Evolutionary conservation across 2,888 invertebrate species (phyloP), one percentile per base, ranked within the genome.

Genomic region (Dione juno): DNA sequence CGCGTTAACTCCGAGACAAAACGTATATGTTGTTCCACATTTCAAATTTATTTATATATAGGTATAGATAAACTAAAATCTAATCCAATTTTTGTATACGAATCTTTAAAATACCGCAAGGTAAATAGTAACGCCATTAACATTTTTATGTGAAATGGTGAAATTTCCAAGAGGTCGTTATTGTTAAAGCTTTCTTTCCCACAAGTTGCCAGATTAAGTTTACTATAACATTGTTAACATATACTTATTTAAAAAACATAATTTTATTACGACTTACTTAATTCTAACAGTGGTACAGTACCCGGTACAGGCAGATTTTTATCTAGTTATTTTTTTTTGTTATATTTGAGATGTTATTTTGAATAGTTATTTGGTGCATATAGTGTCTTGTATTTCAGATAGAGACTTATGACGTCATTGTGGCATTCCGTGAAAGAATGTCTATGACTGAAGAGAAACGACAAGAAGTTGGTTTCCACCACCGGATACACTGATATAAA

Each of bases 131-230:
- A 68, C 52, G 58, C 67, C 45, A 65, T 65, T 70, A 71, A 66
- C 61, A 28, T 67, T 45, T 68, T 69, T 72, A 40, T 66, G 70
- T 66, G 73, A 75, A 74, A 73, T 69, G 72, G 70, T 70, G 58
- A 67, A 45, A 66, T 67, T 67, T 73, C 66, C 41, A 59, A 68
- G 57, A 64, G 61, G 13, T 13, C 3, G 37, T 57, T 52, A 54
- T 64, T 58, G 68, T 58, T 13, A 70, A 41, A 37, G 48, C 66
- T 72, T 76, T 70, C 67, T 45, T 72, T 45, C 61, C 61, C 61
- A 61, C 61, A 61, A 11, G 3, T 45, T 70, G 61, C 57, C 59
- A 53, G 41, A 57, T 41, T 52, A 58, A 54, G 37, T 40, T 66
- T 50, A 58, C 41, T 65, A 16, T 50, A 61, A 66, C 66, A 53